Conservation (phyloP, 92 coral and sea anemone genomes). For the Muricea muricata region DNA sequence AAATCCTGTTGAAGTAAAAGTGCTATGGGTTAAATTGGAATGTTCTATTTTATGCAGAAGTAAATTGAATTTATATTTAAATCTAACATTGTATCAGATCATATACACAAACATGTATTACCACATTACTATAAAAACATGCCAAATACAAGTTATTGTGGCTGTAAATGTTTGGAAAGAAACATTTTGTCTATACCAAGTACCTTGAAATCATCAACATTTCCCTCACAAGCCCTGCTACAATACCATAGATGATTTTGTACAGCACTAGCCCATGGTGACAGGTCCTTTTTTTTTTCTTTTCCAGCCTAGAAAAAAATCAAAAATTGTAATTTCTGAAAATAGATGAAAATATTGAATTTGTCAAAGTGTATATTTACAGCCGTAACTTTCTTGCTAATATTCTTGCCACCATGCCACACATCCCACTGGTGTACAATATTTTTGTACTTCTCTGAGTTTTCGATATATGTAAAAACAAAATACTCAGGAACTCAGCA, state of each 20-base stretch:
- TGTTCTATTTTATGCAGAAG: too few species aligned
- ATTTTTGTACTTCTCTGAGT: slow-evolving; percentile 21
- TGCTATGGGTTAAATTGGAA: neutral
- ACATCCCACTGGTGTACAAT: slow-evolving; percentile 41
- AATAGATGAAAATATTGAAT: too few species aligned
- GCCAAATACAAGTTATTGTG: too few species aligned
- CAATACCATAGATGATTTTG: slow-evolving; percentile 50
- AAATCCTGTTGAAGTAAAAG: neutral
- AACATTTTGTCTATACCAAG: neutral
- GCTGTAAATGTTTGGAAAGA: neutral
- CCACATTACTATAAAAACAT: too few species aligned
- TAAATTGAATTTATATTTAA: too few species aligned
- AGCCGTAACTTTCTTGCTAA: slow-evolving; percentile 1
- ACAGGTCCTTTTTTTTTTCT: slow-evolving; percentile 21
- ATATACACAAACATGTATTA: too few species aligned
- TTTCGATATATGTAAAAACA: slow-evolving; percentile 17
- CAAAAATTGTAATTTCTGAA: too few species aligned
- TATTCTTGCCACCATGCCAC: slow-evolving; percentile 48
- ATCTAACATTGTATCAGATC: too few species aligned
- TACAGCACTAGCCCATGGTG: slow-evolving; percentile 24
- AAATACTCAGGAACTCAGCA: too few species aligned
- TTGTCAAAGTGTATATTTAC: too few species aligned
- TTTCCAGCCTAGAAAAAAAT: neutral
- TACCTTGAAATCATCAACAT: slow-evolving; percentile 37
- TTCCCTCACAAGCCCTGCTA: slow-evolving; percentile 17